Percentiles rank a stretch among this genome's conserved stretches.
Evolutionary conservation across 2,113 vertebrate species (phyloP).

Genomic region (Cebus imitator): DNA sequence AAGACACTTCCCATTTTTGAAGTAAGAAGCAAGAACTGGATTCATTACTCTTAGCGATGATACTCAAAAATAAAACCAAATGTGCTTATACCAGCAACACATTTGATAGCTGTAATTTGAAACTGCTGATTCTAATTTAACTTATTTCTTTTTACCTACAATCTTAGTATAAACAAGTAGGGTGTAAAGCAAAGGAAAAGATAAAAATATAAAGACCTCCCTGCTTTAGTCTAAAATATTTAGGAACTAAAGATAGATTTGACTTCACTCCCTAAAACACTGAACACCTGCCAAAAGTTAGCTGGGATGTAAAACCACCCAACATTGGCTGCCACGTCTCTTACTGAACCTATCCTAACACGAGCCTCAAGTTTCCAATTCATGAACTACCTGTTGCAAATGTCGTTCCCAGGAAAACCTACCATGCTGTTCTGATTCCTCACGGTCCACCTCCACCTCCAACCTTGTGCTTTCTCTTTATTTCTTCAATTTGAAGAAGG

Average conservation of each 20-base stretch:
- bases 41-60: background rate
- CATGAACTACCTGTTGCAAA: background rate
- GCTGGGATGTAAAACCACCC: background rate
- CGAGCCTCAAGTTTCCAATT: background rate
- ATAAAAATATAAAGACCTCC: constrained; percentile 36
- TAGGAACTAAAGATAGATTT: background rate
- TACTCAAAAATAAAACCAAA: constrained; percentile 32
- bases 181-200: constrained; percentile 21
- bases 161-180: background rate
- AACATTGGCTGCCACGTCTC: background rate
- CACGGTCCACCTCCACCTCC: too few species aligned
- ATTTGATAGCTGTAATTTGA: constrained; percentile 1
- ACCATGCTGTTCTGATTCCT: background rate
- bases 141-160: constrained; percentile 59
- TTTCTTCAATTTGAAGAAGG: background rate
- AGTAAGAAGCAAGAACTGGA: background rate
- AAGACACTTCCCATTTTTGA: background rate
- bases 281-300: background rate
- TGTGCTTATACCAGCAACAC: constrained; percentile 7
- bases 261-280: background rate
- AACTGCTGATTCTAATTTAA: constrained; percentile 50
- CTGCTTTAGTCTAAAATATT: constrained; percentile 19
- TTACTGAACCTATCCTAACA: background rate
- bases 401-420: background rate
- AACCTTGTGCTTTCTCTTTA: background rate